Percentiles rank a stretch among this genome's conserved stretches.
Evolutionary conservation across 1,140 invertebrate genomes (phyloP).

Genomic region (Zophobas morio): DNA sequence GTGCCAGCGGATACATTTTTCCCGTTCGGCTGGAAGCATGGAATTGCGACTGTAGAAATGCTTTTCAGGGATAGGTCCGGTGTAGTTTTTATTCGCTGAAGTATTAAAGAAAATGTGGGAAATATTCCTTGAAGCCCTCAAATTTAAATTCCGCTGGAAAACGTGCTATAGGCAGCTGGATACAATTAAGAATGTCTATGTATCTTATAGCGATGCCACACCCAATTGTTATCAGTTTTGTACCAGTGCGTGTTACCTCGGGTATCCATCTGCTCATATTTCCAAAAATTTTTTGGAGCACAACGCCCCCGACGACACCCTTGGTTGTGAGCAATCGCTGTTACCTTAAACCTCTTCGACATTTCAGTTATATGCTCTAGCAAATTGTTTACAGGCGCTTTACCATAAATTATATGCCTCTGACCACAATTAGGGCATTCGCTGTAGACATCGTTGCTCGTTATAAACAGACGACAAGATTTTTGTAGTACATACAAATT

Average conservation of each 20-base stretch:
- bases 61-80: constrained; percentile 40
- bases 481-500: constrained; percentile 44
- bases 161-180: constrained; percentile 27
- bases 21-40: constrained; percentile 8
- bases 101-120: constrained; percentile 52
- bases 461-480: constrained; percentile 32
- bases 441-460: neutral
- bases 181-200: constrained; percentile 46
- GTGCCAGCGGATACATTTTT: constrained; percentile 45
- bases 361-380: too few relatives aligned
- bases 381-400: too few relatives aligned
- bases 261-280: too few relatives aligned
- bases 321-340: too few relatives aligned
- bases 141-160: constrained; percentile 36
- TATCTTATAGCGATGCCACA: constrained; percentile 36
- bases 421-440: too few relatives aligned
- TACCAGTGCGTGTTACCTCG: neutral
- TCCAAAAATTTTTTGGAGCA: too few relatives aligned
- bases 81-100: constrained; percentile 43
- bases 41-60: constrained; percentile 43
- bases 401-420: too few relatives aligned
- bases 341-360: too few relatives aligned
- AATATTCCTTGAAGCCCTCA: constrained; percentile 34
- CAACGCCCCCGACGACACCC: too few relatives aligned
- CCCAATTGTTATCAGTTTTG: constrained; percentile 12